Evolutionary conservation across 2,113 vertebrate genomes (phyloP).

Genomic region (Anoplopoma fimbria): DNA sequence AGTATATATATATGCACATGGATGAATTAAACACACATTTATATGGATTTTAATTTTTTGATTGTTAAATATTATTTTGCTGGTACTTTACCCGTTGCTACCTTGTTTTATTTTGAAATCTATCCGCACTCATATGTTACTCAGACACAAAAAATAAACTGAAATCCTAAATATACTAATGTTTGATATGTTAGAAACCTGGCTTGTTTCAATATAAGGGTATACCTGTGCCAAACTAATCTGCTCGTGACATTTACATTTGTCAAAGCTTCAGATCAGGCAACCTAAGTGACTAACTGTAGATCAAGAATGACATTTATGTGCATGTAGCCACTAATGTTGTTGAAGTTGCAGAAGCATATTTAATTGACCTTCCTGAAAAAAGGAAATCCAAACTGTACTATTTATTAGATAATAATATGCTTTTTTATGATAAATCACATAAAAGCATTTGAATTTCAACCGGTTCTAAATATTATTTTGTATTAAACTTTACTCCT

Average conservation of each 20-base stretch:
- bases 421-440: not conserved
- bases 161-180: not conserved
- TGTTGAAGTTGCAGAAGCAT: not conserved
- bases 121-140: not conserved
- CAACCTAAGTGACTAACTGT: not conserved
- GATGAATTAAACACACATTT: not conserved
- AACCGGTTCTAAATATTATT: too few relatives aligned
- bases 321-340: not conserved
- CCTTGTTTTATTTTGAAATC: not conserved
- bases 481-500: not conserved
- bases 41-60: not conserved
- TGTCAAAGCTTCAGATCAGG: not conserved
- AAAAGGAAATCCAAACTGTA: not conserved
- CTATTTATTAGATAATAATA: not conserved
- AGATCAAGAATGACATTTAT: not conserved
- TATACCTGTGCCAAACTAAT: not conserved
- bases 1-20: not conserved
- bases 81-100: not conserved
- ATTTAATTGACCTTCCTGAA: not conserved
- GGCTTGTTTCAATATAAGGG: not conserved
- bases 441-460: not conserved
- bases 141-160: not conserved
- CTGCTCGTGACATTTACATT: not conserved
- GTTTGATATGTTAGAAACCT: not conserved
- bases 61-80: not conserved